phyloP scores from a whole-genome alignment of 2,888 invertebrate genomes.

The Sinopyrophorus schimmeli region DNA sequence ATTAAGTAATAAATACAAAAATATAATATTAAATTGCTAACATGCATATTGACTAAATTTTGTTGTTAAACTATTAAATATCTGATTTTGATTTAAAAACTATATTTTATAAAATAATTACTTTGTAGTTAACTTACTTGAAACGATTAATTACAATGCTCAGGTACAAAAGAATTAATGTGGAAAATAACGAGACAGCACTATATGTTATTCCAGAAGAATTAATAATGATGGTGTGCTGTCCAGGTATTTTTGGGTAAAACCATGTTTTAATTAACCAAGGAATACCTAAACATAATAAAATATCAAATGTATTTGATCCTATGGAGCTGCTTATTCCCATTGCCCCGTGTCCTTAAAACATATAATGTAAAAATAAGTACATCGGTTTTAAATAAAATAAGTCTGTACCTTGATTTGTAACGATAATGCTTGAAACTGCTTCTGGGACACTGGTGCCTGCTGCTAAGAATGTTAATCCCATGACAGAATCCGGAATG shows the following conservation, averaged over 20 bases:
- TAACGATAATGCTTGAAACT: slow-evolving; percentile 90
- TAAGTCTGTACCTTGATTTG: slow-evolving; percentile 90
- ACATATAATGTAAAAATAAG: slow-evolving; percentile 38
- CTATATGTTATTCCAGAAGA: slow-evolving; percentile 78
- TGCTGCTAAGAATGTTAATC: slow-evolving; percentile 89
- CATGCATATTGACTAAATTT: too few species aligned
- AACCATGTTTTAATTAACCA: slow-evolving; percentile 74
- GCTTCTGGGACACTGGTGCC: slow-evolving; percentile 94
- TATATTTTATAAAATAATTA: slow-evolving; percentile 2
- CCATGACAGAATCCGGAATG: slow-evolving; percentile 94
- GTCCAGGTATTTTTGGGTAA: slow-evolving; percentile 61
- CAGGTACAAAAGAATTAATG: slow-evolving; percentile 69
- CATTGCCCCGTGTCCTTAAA: slow-evolving; percentile 33
- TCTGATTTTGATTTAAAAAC: too few species aligned
- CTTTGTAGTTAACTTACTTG: slow-evolving; percentile 45
- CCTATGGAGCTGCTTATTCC: slow-evolving; percentile 76
- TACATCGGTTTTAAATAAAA: slow-evolving; percentile 15
- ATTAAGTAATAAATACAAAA: background rate
- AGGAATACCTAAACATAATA: slow-evolving; percentile 76
- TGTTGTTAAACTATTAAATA: too few species aligned
- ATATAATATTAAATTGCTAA: background rate
- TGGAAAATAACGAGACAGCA: slow-evolving; percentile 72
- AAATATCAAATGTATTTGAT: slow-evolving; percentile 84
- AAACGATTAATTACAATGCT: slow-evolving; percentile 70
- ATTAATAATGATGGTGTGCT: slow-evolving; percentile 70